Evolutionary conservation across 2,797 vertebrate species (phyloP), one percentile per base, ranked within the genome.

Genomic region (Pyrrhura leucotis): DNA sequence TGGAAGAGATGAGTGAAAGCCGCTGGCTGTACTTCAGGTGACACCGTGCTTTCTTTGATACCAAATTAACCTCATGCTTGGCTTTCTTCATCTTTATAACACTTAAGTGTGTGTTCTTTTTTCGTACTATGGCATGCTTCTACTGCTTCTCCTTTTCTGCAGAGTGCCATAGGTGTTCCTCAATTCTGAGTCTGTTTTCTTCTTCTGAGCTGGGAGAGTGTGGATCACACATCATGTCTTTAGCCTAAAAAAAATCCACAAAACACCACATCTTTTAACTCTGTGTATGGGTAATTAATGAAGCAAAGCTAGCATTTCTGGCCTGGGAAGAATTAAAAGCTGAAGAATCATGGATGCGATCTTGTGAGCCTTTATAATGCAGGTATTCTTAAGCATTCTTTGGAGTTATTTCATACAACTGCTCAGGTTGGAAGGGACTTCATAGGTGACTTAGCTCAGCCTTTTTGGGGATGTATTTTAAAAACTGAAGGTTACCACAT

Each of bases 11-110:
- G 96, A 98, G 89, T 51, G 96, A 96, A 96, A 98, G 96, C 93
- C 96, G 93, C 93, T 98, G 98, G 98, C 97, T 97, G 88, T 98
- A 99, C 91, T 97, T 98, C 98, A 99, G 98, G 98, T 99, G 98
- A 99, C 91, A 83, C 79, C 61, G 94, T 95, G 91, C 88, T 86
- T 96, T 94, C 74, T 80, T 97, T 94, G 61, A 91, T 97, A 86
- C 88, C 82, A 66, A 88, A 95, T 90, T 97, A 97, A 96, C 90
- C 44, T 83, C 93, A 50, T 85, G 92, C 95, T 97, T 98, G 95
- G 68, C 95, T 97, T 96, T 95, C 92, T 91, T 96, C 90, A 77
- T 93, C 93, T 96, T 95, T 76, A 58, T 98, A 97, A 98, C 95
- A 89, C 80, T 17, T 3, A 85, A 71, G 47, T 21, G 40, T 93